Conservation (phyloP, 2,797 vertebrate species). For the Pipistrellus kuhlii region DNA sequence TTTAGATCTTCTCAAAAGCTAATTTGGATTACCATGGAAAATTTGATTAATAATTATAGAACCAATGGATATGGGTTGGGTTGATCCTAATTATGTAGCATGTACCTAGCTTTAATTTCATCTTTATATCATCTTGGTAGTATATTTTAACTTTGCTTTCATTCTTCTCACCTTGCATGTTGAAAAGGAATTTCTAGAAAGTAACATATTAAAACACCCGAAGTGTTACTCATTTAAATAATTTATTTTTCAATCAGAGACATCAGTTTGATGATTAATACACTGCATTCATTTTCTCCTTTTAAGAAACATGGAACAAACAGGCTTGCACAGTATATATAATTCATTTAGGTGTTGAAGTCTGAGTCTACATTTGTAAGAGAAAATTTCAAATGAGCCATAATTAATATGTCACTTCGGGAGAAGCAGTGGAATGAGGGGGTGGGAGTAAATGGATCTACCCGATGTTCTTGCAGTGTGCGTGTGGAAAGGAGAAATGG, state of each 20-base stretch:
- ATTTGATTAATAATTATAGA: background rate
- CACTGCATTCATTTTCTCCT: slow-evolving; percentile 78
- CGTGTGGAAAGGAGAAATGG: slow-evolving; percentile 71
- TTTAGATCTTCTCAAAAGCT: background rate
- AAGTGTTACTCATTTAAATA: slow-evolving; percentile 78
- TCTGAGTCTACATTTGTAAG: slow-evolving; percentile 77
- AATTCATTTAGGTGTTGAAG: slow-evolving; percentile 82
- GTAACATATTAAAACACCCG: slow-evolving; percentile 49
- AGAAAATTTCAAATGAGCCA: slow-evolving; percentile 78
- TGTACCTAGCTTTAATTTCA: slow-evolving; percentile 28
- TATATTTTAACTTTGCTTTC: background rate
- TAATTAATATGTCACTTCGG: slow-evolving; percentile 82
- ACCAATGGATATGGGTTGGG: background rate
- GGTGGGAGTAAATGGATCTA: slow-evolving; percentile 72
- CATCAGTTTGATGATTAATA: slow-evolving; percentile 80
- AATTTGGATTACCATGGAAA: background rate
- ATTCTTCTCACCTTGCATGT: slow-evolving; percentile 45
- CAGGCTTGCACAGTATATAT: slow-evolving; percentile 72
- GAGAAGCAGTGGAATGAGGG: slow-evolving; percentile 69
- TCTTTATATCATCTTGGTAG: background rate
- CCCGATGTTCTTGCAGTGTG: slow-evolving; percentile 73
- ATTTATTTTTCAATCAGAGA: slow-evolving; percentile 81
- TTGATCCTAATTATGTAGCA: background rate
- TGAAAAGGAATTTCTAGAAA: slow-evolving; percentile 69
- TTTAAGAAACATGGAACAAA: slow-evolving; percentile 81